Percentiles rank a stretch among this genome's conserved stretches.
Evolutionary conservation across 2,113 vertebrate genomes (phyloP).

Genomic region (Gasterosteus aculeatus): DNA sequence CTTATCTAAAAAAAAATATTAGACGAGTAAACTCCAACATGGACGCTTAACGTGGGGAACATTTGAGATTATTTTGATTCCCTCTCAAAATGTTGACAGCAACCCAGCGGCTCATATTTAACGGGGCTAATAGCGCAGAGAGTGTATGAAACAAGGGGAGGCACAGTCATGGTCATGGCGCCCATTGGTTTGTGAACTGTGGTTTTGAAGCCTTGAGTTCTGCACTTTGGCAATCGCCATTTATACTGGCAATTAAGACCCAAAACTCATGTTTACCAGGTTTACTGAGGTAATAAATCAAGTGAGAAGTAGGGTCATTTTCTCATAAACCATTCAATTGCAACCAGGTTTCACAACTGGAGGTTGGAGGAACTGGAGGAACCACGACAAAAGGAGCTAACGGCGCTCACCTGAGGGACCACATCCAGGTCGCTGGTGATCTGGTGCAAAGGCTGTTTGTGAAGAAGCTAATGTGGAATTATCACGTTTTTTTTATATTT

Average conservation of each 20-base stretch:
- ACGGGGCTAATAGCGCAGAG: too few relatives aligned
- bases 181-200: not conserved
- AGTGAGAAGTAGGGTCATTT: not conserved
- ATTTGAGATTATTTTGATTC: not conserved
- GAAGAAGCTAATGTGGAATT: not conserved
- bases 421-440: not conserved
- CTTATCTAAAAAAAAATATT: not conserved
- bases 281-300: not conserved
- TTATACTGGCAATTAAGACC: not conserved
- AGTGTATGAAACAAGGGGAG: not conserved
- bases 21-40: not conserved
- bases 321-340: not conserved
- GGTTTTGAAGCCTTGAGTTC: not conserved
- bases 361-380: not conserved
- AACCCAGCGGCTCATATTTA: too few relatives aligned
- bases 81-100: not conserved
- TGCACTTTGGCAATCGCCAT: not conserved
- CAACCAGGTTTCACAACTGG: not conserved
- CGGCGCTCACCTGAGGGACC: not conserved
- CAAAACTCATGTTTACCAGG: not conserved
- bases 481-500: too few relatives aligned
- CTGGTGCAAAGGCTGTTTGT: not conserved
- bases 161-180: not conserved
- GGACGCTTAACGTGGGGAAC: not conserved
- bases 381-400: not conserved